Evolutionary conservation across 2,888 invertebrate species (phyloP).

Genomic region (Amphipyra berbera): DNA sequence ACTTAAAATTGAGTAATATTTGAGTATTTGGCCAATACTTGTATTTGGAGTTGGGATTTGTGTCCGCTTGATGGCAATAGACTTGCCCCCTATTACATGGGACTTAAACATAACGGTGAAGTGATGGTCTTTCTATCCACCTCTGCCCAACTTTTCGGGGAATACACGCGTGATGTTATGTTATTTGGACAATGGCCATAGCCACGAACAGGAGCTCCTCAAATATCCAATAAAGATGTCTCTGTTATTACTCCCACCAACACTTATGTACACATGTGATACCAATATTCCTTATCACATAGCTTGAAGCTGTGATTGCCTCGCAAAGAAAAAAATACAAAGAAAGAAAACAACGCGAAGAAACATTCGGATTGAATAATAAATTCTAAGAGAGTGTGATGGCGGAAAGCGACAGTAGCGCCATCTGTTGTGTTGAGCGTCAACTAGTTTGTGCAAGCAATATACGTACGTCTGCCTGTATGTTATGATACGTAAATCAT

Average conservation of each 20-base stretch:
- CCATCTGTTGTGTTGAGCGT: slow-evolving; percentile 39
- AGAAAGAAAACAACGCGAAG: slow-evolving; percentile 40
- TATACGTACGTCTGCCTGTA: neutral
- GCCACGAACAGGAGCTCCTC: too few relatives aligned
- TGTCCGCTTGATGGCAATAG: too few relatives aligned
- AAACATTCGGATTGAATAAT: slow-evolving; percentile 48
- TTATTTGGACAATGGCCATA: too few relatives aligned
- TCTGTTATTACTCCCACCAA: neutral
- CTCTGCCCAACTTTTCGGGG: too few relatives aligned
- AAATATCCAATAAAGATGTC: too few relatives aligned
- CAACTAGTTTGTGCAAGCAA: slow-evolving; percentile 40
- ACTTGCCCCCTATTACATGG: too few relatives aligned
- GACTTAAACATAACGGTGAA: too few relatives aligned
- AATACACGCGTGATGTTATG: too few relatives aligned
- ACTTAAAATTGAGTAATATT: too few relatives aligned
- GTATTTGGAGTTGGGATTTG: too few relatives aligned
- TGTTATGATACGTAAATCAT: neutral
- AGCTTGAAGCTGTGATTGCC: slow-evolving; percentile 35
- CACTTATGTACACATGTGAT: slow-evolving; percentile 13
- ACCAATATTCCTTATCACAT: slow-evolving; percentile 41
- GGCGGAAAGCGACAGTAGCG: slow-evolving; percentile 26
- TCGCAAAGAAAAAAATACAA: slow-evolving; percentile 35
- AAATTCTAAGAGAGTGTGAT: slow-evolving; percentile 35
- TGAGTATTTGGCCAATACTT: too few relatives aligned
- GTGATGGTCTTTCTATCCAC: too few relatives aligned